Conservation (phyloP, 53 echinoderm and acorn worm genomes). For the Astropecten irregularis region DNA sequence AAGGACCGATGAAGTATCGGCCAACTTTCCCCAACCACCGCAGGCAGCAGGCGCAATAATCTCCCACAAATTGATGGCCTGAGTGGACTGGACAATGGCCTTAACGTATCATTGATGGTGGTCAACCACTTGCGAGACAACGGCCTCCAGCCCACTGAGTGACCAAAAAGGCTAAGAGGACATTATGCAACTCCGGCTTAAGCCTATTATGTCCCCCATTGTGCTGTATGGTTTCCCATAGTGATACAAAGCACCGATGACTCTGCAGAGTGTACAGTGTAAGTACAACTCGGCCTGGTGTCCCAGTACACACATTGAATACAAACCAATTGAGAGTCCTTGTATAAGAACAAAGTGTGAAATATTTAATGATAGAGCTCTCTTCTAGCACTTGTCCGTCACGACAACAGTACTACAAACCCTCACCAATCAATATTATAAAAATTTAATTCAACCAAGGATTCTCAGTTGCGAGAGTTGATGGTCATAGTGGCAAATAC, state of each 20-base stretch:
- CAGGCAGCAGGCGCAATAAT: no score
- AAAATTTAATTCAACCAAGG: background rate
- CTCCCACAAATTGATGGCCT: background rate
- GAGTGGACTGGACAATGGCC: background rate
- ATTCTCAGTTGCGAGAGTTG: background rate
- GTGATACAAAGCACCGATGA: no score
- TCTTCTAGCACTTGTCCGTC: background rate
- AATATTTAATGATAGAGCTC: slow-evolving; percentile 24
- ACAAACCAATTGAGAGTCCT: no score
- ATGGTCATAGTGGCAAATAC: no score
- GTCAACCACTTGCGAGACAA: background rate
- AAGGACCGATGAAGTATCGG: no score
- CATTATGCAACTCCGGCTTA: slow-evolving; percentile 27
- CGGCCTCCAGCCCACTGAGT: background rate
- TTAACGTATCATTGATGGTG: background rate
- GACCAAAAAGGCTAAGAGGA: background rate
- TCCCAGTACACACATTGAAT: no score
- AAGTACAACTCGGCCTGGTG: background rate
- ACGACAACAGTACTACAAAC: background rate
- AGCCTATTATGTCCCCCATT: slow-evolving; percentile 18
- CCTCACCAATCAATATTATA: slow-evolving; percentile 22
- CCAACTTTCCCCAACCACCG: no score
- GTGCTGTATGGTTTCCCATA: slow-evolving; percentile 15
- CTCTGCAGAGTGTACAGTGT: background rate
- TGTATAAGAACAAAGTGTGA: slow-evolving; percentile 15